phyloP scores from a whole-genome alignment of 37 sponge, comb jelly and placozoan species.

The Haliclona indistincta region DNA sequence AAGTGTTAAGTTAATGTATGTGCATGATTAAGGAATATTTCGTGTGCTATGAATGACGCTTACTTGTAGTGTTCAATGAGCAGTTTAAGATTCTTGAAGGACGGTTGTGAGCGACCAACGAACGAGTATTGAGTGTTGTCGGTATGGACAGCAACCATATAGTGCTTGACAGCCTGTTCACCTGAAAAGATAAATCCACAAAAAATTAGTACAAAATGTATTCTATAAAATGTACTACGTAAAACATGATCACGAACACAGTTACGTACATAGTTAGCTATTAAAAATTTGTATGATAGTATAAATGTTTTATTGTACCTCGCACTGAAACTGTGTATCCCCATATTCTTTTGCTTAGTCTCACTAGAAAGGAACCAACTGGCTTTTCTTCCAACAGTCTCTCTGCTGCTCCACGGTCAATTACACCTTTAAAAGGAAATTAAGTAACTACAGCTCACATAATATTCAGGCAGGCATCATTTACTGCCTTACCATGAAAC shows the following conservation, averaged over 20 bases:
- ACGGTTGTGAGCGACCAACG: slow-evolving; percentile 51
- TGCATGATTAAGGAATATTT: not conserved
- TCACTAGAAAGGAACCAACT: slow-evolving; percentile 55
- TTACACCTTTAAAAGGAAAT: slow-evolving; percentile 35
- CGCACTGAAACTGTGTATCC: slow-evolving; percentile 77
- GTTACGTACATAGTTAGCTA: too few relatives aligned
- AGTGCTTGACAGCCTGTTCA: slow-evolving; percentile 45
- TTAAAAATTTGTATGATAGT: not conserved
- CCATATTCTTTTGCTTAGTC: slow-evolving; percentile 77
- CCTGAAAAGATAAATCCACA: not conserved
- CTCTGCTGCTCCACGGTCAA: slow-evolving; percentile 46
- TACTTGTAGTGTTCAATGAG: slow-evolving; percentile 14
- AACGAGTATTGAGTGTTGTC: slow-evolving; percentile 49
- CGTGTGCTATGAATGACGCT: not conserved
- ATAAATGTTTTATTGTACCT: slow-evolving; percentile 14
- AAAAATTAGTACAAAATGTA: too few relatives aligned
- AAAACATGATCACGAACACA: too few relatives aligned
- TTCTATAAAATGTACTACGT: too few relatives aligned
- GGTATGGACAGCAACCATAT: slow-evolving; percentile 48
- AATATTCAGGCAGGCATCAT: not conserved
- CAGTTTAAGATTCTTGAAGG: slow-evolving; percentile 4
- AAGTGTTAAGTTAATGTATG: not conserved
- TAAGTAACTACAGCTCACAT: too few relatives aligned
- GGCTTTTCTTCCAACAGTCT: slow-evolving; percentile 46
- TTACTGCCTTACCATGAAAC: slow-evolving; percentile 73